A percentile compares a stretch with the other conserved stretches of the same genome.
phyloP scores from a whole-genome alignment of 2,797 vertebrate species.

The Selene dorsalis region DNA sequence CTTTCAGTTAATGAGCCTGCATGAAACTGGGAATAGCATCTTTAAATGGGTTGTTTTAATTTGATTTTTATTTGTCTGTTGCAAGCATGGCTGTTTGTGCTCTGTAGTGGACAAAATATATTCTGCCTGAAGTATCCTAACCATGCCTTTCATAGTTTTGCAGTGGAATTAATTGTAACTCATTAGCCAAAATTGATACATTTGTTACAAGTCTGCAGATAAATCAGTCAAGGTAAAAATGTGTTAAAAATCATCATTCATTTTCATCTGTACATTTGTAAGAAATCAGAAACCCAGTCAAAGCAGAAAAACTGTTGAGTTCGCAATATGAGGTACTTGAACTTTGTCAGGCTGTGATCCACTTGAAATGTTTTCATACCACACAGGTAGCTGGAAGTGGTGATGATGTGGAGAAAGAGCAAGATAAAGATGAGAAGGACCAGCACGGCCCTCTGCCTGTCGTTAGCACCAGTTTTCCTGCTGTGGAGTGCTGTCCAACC shows the following conservation, averaged over 20 bases:
- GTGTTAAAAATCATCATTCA: not conserved
- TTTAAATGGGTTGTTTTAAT: no score
- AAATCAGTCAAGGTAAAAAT: not conserved
- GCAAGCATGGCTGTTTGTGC: no score
- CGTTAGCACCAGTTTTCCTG: conserved; percentile 53
- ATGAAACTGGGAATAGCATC: no score
- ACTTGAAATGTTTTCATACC: conserved; percentile 2
- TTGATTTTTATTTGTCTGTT: no score
- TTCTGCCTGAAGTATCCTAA: no score
- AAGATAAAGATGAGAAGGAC: conserved; percentile 53
- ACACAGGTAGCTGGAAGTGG: conserved; percentile 52
- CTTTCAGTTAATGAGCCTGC: no score
- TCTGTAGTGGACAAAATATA: no score
- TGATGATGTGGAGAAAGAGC: conserved; percentile 52
- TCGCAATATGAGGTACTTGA: not conserved
- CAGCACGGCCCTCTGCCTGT: conserved; percentile 42
- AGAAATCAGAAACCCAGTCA: not conserved
- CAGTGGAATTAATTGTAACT: no score
- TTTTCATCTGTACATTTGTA: not conserved
- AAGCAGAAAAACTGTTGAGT: not conserved
- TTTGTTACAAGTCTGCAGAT: no score
- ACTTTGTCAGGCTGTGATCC: not conserved
- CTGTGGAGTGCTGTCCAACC: conserved; percentile 37
- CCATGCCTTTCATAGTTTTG: no score
- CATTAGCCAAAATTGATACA: no score